A percentile compares a stretch with the other conserved stretches of the same genome.
phyloP scores from a whole-genome alignment of 2,888 invertebrate species.

The Nephrotoma flavescens region DNA sequence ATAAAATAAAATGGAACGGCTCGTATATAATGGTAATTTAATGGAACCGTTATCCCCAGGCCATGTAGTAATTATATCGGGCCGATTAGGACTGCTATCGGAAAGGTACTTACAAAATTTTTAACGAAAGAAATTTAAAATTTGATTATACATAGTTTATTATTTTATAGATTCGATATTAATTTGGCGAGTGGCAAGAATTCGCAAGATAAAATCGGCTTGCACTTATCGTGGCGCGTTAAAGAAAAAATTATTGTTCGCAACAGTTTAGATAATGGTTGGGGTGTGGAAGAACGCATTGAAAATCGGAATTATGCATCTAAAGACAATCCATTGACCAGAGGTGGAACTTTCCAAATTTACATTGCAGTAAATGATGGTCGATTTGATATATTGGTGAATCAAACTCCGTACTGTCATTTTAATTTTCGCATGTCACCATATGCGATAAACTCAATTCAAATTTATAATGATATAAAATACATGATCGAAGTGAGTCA shows the following conservation, averaged over 20 bases:
- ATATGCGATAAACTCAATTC: constrained; percentile 21
- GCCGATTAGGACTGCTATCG: neutral
- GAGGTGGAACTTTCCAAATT: constrained; percentile 28
- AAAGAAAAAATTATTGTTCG: constrained; percentile 26
- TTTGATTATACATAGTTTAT: neutral
- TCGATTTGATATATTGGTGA: constrained; percentile 28
- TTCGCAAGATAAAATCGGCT: constrained; percentile 25
- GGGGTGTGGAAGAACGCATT: constrained; percentile 27
- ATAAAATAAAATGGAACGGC: neutral
- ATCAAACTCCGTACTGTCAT: constrained; percentile 27
- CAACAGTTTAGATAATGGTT: constrained; percentile 22
- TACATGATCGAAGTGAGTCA: constrained; percentile 31
- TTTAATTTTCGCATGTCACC: constrained; percentile 26
- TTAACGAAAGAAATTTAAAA: neutral
- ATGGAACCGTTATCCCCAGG: neutral
- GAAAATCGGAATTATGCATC: constrained; percentile 19
- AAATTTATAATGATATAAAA: constrained; percentile 29
- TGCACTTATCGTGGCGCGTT: constrained; percentile 26
- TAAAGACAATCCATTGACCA: constrained; percentile 26
- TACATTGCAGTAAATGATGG: constrained; percentile 27
- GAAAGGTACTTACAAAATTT: neutral
- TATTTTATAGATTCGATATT: constrained; percentile 22
- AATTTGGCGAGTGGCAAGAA: constrained; percentile 22
- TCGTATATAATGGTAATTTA: neutral
- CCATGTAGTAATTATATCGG: neutral